Evolutionary conservation across 2,888 invertebrate genomes (phyloP), one percentile per base, ranked within the genome.

Genomic region (Microplitis manilae): DNA sequence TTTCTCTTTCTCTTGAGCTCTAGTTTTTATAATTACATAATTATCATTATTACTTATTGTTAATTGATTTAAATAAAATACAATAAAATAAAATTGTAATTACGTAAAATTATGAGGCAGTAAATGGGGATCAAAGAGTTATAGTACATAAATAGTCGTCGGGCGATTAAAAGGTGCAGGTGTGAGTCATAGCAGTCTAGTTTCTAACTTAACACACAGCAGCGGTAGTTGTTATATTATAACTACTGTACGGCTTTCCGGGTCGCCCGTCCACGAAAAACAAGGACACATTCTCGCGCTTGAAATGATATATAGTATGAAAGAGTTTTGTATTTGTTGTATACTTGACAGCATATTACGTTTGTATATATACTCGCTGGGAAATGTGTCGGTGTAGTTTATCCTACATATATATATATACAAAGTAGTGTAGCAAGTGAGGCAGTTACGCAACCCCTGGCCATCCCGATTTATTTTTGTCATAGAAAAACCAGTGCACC

Each of bases 261-360:
- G 77, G 77, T 74, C 77, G 77, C 74, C 61, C 77, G 77, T 61
- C 60, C 69, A 69, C 69, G 65, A 74, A 75, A 77, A 77, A 77
- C 77, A 77, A 77, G 77, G 77, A 77, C 77, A 77, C 67, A 77
- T 77, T 77, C 77, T 69, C 74, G 62, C 40, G 70, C 71, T 73
- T 38, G 67, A 59, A 73, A 41, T 50, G 8, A 13, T 13, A 50
- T 50, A 50, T 50, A 30, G 30, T 30, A 30, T 30, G 30, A 30
- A 30, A 30, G 30, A 30, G 30, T 30, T 30, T 30, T 30, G 30
- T 30, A 30, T 30, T 30, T 30, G 30, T 30, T 30, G 30, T 30
- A 30, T 30, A 30, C 30, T 30, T 30, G 30, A 30, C 30, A 30
- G 30, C 30, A 30, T 30, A 30, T 30, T 30, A 30, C 30, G 30